Evolutionary conservation across 2,797 vertebrate genomes (phyloP), one percentile per base, ranked within the genome.

Genomic region (Rhadinocentrus ornatus): DNA sequence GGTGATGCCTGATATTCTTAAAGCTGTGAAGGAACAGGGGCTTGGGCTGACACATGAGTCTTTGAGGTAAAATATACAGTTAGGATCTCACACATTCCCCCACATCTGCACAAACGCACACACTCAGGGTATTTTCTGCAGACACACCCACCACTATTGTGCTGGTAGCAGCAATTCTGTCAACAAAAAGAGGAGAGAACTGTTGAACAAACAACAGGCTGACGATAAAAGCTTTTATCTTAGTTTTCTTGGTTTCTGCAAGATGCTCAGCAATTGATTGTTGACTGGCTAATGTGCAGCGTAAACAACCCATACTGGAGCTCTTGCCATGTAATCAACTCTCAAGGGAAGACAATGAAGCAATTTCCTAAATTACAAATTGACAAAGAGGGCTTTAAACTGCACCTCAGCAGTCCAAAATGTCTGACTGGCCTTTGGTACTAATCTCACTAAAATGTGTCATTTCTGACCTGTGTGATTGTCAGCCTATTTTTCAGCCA

Each of bases 321-420:
- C 73, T 72, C 69, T 77, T 20, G 20, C 78, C 59, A n/a, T 54
- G 74, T 84, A 81, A 66, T 75, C 82, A 70, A 66, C 52, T 54
- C 89, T 71, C 84, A 0, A 27, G 86, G 88, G 87, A 88, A 82
- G 82, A 91, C 86, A 89, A 84, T 88, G 83, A 75, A 20, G 88
- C 88, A 89, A 86, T 92, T 86, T 91, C 76, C 82, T 81, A 89
- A 91, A 92, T 90, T 89, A 83, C 86, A 91, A 89, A 92, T 92
- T 89, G 91, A 92, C 90, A 84, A 86, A 87, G 82, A 58, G 73
- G 54, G 59, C 35, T 50, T 68, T 29, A 29, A 66, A 72, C 59
- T 41, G 13, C 10, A 12, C 20, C 63, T 63, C 54, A 62, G 78
- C 82, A 66, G 66, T 80, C 76, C 37, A 41, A 59, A 63, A 67